Evolutionary conservation across 2,113 vertebrate species (phyloP).

Genomic region (Limnothrissa miodon): DNA sequence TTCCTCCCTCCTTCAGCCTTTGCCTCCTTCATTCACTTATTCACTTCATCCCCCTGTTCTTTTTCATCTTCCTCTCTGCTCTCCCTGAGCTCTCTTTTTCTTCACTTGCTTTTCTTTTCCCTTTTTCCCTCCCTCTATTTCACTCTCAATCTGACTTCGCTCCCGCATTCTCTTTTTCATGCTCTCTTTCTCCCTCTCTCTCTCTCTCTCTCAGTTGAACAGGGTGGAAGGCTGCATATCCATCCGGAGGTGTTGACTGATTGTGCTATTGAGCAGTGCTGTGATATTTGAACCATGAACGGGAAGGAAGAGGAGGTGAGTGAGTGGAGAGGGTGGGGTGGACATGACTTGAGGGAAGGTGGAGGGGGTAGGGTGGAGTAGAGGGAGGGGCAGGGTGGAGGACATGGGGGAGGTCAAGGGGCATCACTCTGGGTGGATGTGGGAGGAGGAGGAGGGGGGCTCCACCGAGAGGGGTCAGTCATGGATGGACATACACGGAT

Average conservation of each 20-base stretch:
- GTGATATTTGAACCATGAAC: not conserved
- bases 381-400: constrained; percentile 17
- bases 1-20: not conserved
- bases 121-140: constrained; percentile 15
- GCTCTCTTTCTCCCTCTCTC: not conserved
- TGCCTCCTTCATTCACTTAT: constrained; percentile 2
- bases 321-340: not conserved
- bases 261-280: not conserved
- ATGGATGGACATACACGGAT: too few relatives aligned
- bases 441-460: constrained; percentile 37
- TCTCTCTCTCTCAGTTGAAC: not conserved
- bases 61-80: not conserved
- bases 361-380: not conserved
- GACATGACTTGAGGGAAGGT: not conserved
- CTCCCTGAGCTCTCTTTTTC: not conserved
- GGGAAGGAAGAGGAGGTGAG: not conserved
- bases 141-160: too few relatives aligned
- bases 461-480: not conserved
- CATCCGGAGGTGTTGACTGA: constrained; percentile 12
- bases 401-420: too few relatives aligned
- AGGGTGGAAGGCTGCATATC: not conserved
- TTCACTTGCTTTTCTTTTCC: not conserved
- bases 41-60: not conserved
- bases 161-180: not conserved
- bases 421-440: too few relatives aligned